Conservation (phyloP, 1,140 invertebrate species). For the Apolygus lucorum region DNA sequence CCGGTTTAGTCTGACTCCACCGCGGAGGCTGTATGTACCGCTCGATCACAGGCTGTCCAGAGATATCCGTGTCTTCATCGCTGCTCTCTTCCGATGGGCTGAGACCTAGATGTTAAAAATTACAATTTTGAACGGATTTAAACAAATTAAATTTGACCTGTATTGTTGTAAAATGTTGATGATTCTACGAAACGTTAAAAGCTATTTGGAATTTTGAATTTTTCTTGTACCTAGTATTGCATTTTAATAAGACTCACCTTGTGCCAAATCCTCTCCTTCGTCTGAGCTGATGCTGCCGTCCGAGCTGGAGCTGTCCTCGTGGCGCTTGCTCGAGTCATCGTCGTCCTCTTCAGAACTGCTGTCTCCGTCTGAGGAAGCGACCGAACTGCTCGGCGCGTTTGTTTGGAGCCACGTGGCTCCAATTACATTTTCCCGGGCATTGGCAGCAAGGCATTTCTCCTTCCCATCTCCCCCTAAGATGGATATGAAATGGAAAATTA, state of each 20-base stretch:
- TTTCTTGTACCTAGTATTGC: background rate
- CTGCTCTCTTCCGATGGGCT: background rate
- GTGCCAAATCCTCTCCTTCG: background rate
- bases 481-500: no score
- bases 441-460: constrained; percentile 51
- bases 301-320: background rate
- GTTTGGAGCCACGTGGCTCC: constrained; percentile 35
- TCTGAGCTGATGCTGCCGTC: background rate
- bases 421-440: constrained; percentile 49
- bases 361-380: constrained; percentile 37
- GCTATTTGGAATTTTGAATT: background rate
- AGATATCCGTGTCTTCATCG: background rate
- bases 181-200: no score
- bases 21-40: background rate
- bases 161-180: no score
- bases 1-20: background rate
- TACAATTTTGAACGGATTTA: no score
- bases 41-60: background rate
- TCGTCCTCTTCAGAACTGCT: background rate
- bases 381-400: constrained; percentile 46
- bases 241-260: background rate
- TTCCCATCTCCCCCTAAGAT: constrained; percentile 43
- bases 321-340: background rate
- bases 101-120: background rate
- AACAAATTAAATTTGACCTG: no score